phyloP scores from a whole-genome alignment of 2,888 invertebrate species.

The Allacma fusca region DNA sequence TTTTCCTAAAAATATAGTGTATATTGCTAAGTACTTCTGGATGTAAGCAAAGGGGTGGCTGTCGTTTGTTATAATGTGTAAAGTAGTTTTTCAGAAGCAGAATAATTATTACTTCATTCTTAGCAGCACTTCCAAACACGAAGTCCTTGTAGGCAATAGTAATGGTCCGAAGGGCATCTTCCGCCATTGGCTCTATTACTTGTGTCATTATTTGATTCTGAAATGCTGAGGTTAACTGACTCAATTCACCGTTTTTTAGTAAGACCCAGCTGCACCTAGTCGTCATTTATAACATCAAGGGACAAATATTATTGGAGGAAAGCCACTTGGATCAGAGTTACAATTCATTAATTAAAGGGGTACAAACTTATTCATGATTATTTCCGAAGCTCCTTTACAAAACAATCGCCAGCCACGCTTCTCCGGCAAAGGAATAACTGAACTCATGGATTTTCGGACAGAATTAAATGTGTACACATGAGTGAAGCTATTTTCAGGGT shows the following conservation, averaged over 20 bases:
- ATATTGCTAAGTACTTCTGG: too few relatives aligned
- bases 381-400: slow-evolving; percentile 98
- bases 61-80: too few relatives aligned
- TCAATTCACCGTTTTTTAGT: slow-evolving; percentile 88
- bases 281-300: background rate
- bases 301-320: too few relatives aligned
- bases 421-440: slow-evolving; percentile 85
- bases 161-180: slow-evolving; percentile 95
- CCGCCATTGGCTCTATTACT: slow-evolving; percentile 98
- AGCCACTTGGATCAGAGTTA: background rate
- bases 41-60: too few relatives aligned
- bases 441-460: slow-evolving; percentile 98
- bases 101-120: slow-evolving; percentile 77
- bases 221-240: slow-evolving; percentile 91
- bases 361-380: slow-evolving; percentile 90
- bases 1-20: background rate
- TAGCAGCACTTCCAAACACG: slow-evolving; percentile 87
- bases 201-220: slow-evolving; percentile 89
- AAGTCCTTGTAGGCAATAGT: slow-evolving; percentile 95
- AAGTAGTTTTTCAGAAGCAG: too few relatives aligned
- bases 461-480: slow-evolving; percentile 99
- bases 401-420: slow-evolving; percentile 90
- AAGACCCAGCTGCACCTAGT: slow-evolving; percentile 93
- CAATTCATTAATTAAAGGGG: background rate
- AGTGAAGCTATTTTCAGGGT: slow-evolving; percentile 90